Evolutionary conservation across 2,888 invertebrate species (phyloP).

Genomic region (Thelaira solivaga): DNA sequence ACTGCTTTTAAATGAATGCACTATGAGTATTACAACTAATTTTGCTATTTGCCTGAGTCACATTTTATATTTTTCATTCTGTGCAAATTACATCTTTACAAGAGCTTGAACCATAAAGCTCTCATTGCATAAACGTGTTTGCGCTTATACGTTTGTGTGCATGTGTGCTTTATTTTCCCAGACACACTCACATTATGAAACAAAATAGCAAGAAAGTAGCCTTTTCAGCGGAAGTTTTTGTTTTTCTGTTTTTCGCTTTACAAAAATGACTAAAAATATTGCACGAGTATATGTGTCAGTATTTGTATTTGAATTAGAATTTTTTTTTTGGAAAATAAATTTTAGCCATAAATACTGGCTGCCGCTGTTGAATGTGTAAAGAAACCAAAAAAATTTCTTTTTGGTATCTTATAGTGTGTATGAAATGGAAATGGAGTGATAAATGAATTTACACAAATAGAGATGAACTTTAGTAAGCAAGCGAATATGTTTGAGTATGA

Average conservation of each 20-base stretch:
- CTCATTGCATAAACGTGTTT: neutral
- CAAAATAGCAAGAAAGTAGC: slow-evolving; percentile 10
- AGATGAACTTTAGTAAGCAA: slow-evolving; percentile 30
- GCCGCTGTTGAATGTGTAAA: neutral
- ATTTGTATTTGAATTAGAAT: neutral
- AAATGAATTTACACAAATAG: slow-evolving; percentile 40
- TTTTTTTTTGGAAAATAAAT: neutral
- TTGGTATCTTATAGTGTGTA: neutral
- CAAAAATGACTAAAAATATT: slow-evolving; percentile 33
- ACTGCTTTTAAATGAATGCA: neutral
- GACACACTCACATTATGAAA: slow-evolving; percentile 6
- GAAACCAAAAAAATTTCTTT: no score
- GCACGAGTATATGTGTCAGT: slow-evolving; percentile 20
- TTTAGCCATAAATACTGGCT: slow-evolving; percentile 23
- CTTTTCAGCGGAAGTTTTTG: slow-evolving; percentile 40
- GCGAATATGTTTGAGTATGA: neutral
- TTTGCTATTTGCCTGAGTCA: slow-evolving; percentile 34
- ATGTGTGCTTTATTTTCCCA: slow-evolving; percentile 1
- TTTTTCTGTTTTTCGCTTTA: neutral
- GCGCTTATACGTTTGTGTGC: neutral
- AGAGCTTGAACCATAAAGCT: slow-evolving; percentile 26
- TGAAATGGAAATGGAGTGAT: slow-evolving; percentile 25
- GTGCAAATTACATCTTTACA: slow-evolving; percentile 23
- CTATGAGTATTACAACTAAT: slow-evolving; percentile 38
- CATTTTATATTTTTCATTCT: slow-evolving; percentile 13